Evolutionary conservation across 2,797 vertebrate genomes (phyloP).

Genomic region (Pseudochaenichthys georgianus): DNA sequence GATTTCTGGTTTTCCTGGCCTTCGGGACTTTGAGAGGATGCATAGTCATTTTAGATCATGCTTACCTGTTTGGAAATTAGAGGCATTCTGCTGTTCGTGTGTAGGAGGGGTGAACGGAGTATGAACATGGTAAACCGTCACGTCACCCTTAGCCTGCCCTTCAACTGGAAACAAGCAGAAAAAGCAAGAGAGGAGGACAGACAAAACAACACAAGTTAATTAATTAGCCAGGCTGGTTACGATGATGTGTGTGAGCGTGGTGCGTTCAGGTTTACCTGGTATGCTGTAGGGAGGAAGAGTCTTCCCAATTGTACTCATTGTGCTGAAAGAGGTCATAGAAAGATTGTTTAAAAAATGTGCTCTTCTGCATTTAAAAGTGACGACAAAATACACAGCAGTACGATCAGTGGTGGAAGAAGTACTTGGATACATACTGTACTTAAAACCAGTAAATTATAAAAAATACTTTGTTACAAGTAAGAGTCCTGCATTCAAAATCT

Average conservation of each 20-base stretch:
- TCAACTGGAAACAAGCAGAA: constrained; percentile 43
- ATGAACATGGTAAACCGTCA: constrained; percentile 83
- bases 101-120: constrained; percentile 71
- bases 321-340: constrained; percentile 41
- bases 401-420: too few species aligned
- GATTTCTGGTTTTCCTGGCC: too few species aligned
- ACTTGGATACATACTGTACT: too few species aligned
- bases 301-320: constrained; percentile 52
- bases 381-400: background rate
- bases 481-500: too few species aligned
- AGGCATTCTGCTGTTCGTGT: accelerated
- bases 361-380: background rate
- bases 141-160: background rate
- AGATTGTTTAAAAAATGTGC: background rate
- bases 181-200: background rate
- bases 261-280: constrained; percentile 55
- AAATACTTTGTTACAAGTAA: too few species aligned
- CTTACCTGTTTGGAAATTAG: constrained; percentile 51
- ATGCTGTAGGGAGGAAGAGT: constrained; percentile 56
- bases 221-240: background rate
- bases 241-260: background rate
- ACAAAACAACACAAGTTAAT: background rate
- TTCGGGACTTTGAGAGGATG: too few species aligned
- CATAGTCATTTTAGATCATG: too few species aligned
- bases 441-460: too few species aligned